phyloP scores from a whole-genome alignment of 2,888 invertebrate species.

The Hyles lineata region DNA sequence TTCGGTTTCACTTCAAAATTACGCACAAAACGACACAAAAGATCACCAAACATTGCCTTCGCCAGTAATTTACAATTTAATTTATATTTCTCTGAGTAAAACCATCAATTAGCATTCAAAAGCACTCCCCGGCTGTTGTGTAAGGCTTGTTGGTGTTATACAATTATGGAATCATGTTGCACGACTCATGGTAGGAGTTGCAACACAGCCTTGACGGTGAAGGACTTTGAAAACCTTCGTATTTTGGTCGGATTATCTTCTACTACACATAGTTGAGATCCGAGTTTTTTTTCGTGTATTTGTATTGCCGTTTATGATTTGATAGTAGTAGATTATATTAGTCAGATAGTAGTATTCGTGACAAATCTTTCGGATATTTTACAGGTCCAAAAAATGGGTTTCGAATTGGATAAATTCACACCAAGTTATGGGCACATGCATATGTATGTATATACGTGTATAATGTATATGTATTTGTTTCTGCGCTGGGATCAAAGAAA shows the following conservation, averaged over 20 bases:
- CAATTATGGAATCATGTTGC: background rate
- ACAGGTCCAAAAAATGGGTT: no score
- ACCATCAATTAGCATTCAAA: constrained; percentile 2
- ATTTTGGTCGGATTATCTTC: background rate
- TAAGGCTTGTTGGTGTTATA: background rate
- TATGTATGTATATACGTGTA: no score
- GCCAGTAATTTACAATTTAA: background rate
- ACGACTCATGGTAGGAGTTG: background rate
- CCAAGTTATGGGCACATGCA: no score
- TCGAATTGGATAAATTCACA: no score
- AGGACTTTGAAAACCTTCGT: background rate
- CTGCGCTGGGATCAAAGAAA: no score
- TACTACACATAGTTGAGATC: background rate
- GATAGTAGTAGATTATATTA: no score
- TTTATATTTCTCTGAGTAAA: background rate
- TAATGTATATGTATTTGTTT: no score
- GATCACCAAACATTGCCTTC: background rate
- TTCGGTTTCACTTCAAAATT: background rate
- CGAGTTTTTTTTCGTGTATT: no score
- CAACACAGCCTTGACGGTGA: background rate
- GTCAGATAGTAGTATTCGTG: no score
- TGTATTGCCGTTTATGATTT: no score
- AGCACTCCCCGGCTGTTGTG: background rate
- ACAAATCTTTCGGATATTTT: no score
- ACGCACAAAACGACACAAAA: background rate